Conservation (phyloP, 2,888 invertebrate species). For the Caenorhabditis afra region DNA sequence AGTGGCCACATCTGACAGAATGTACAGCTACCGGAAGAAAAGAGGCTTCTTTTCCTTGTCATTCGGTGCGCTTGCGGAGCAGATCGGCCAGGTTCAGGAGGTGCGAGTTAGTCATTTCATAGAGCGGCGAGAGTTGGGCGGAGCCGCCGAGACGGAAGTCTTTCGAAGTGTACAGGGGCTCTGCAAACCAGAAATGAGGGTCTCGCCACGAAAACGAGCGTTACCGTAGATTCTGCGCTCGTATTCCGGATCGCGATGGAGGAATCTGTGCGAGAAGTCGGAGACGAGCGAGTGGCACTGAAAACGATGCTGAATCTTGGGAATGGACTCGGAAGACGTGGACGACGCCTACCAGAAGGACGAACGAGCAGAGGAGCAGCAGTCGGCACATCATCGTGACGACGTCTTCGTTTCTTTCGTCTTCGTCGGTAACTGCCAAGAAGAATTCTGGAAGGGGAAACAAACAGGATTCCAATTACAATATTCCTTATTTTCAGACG, state of each 20-base stretch:
- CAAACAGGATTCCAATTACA: no score
- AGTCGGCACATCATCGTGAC: slow-evolving; percentile 37
- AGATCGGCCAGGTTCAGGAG: slow-evolving; percentile 54
- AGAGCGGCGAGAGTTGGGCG: slow-evolving; percentile 45
- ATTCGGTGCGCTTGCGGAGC: slow-evolving; percentile 52
- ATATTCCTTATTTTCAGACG: neutral
- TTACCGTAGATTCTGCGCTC: slow-evolving; percentile 51
- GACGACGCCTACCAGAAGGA: slow-evolving; percentile 31
- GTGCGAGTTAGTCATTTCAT: slow-evolving; percentile 60
- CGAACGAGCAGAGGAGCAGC: slow-evolving; percentile 31
- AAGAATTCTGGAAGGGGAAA: slow-evolving; percentile 24
- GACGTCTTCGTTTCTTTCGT: neutral
- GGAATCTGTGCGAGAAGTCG: slow-evolving; percentile 54
- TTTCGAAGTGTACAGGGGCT: slow-evolving; percentile 47
- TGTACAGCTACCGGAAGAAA: slow-evolving; percentile 9
- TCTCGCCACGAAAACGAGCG: neutral
- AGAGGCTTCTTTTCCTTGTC: neutral
- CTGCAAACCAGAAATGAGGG: slow-evolving; percentile 19
- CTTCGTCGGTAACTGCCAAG: slow-evolving; percentile 15
- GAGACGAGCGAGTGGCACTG: slow-evolving; percentile 51
- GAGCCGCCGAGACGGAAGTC: slow-evolving; percentile 37
- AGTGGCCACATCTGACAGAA: slow-evolving; percentile 1
- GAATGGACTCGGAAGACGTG: neutral
- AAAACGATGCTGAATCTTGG: slow-evolving; percentile 1
- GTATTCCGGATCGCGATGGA: slow-evolving; percentile 41